A percentile compares a stretch with the other conserved stretches of the same genome.
Conservation (phyloP, 2,113 vertebrate genomes). For the Cynocephalus volans region DNA sequence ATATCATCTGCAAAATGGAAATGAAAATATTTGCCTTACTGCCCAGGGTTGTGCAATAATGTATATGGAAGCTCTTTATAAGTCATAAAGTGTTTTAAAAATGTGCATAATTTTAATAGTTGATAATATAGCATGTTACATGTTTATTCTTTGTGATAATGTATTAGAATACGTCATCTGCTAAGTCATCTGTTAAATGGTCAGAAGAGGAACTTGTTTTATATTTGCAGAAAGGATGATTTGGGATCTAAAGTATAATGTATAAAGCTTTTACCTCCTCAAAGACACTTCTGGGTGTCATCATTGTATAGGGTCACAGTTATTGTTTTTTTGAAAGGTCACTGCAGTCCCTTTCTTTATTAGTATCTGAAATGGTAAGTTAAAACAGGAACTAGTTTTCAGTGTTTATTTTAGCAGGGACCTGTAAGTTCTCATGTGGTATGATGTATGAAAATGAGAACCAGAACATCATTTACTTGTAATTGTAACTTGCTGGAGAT, state of each 20-base stretch:
- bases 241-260: constrained; percentile 4
- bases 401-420: constrained; percentile 38
- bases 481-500: constrained; percentile 65
- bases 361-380: constrained; percentile 42
- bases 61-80: neutral
- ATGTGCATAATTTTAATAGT: constrained; percentile 4
- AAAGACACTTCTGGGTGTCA: neutral
- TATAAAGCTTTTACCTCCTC: constrained; percentile 1
- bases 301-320: neutral
- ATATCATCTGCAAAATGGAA: neutral
- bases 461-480: constrained; percentile 49
- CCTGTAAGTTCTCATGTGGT: neutral
- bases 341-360: neutral
- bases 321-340: constrained; percentile 50
- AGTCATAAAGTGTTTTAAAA: neutral
- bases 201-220: constrained; percentile 10
- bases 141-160: constrained; percentile 37
- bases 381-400: constrained; percentile 43
- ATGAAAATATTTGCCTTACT: neutral
- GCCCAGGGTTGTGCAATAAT: neutral
- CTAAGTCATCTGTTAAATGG: neutral
- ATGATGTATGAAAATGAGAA: constrained; percentile 57
- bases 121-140: neutral
- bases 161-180: neutral
- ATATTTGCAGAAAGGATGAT: constrained; percentile 29